Evolutionary conservation across 2,113 vertebrate genomes (phyloP).

Genomic region (Clinocottus analis): DNA sequence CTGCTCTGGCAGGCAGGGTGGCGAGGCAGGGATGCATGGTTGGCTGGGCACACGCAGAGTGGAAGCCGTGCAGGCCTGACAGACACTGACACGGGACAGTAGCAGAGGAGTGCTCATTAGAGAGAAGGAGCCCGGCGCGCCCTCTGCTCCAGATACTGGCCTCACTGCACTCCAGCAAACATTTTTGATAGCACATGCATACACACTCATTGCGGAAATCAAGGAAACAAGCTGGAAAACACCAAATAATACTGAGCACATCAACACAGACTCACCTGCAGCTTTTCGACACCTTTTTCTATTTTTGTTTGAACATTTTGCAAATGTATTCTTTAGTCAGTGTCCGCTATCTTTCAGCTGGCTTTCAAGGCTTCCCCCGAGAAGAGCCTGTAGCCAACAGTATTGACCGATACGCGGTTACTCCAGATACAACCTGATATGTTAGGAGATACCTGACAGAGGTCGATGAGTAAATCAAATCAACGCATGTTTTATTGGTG

Average conservation of each 20-base stretch:
- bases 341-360: neutral
- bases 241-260: slow-evolving; percentile 47
- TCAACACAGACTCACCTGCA: slow-evolving; percentile 45
- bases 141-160: slow-evolving; percentile 68
- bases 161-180: slow-evolving; percentile 62
- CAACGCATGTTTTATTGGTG: neutral
- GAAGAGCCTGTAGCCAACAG: neutral
- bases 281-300: neutral
- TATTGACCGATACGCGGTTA: neutral
- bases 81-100: slow-evolving; percentile 58
- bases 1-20: slow-evolving; percentile 58
- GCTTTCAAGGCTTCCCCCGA: neutral
- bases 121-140: slow-evolving; percentile 56
- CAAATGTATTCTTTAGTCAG: slow-evolving; percentile 21
- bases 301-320: slow-evolving; percentile 14
- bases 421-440: neutral
- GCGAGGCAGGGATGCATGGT: slow-evolving; percentile 67
- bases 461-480: neutral
- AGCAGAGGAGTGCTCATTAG: slow-evolving; percentile 68
- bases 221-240: slow-evolving; percentile 34
- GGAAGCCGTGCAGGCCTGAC: slow-evolving; percentile 58
- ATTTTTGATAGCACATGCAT: slow-evolving; percentile 40
- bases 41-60: slow-evolving; percentile 63
- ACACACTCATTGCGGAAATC: slow-evolving; percentile 9
- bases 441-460: neutral